Base-by-base conservation (phyloP, 2,113 vertebrate species). In the Saccopteryx leptura region DNA sequence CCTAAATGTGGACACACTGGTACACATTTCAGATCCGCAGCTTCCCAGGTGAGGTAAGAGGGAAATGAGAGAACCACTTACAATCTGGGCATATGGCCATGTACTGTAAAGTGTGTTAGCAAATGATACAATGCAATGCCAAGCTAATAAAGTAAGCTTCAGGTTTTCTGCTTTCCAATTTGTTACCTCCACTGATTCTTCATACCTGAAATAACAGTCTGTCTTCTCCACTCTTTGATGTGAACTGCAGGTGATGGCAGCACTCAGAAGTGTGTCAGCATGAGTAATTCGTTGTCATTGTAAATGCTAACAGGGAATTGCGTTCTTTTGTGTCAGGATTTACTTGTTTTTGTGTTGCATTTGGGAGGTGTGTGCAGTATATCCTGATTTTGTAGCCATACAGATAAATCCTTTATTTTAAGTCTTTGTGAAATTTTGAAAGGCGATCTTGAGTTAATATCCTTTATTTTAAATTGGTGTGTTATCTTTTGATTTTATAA, bases 391-490 rank as follows among this genome's bases (percentile, higher is more conserved):
- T 82, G 61, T 52, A 15, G 18, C 54, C 61, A 13, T 85, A 28
- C 31, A 65, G 31, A 2, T 92, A n/a, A 39, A 74, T 21, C 21
- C 21, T n/a, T 79, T 84, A 71, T 48, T 80, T 19, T 5, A 82
- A 88, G 50, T 58, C 33, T 91, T 78, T 91, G 63, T 91, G 50
- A 79, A 88, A 60, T 61, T 88, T 88, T n/a, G 69, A 66, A 87
- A 68, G 48, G 18, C 28, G 60, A 58, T 83, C 31, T 80, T 93
- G n/a, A 91, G 33, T 66, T 88, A 66, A 23, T 91, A 90, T 23
- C 13, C n/a, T 90, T 86, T 56, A 68, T 58, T 50, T 91, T n/a
- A 66, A 88, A 72, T 88, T 66, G 75, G 4, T 58, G 26, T 68
- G 15, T 75, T 61, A 69, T 91, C 72, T 91, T 90, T 65, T 31